Conservation (phyloP, 2,888 invertebrate genomes). For the Branchipolynoe longqiensis region DNA sequence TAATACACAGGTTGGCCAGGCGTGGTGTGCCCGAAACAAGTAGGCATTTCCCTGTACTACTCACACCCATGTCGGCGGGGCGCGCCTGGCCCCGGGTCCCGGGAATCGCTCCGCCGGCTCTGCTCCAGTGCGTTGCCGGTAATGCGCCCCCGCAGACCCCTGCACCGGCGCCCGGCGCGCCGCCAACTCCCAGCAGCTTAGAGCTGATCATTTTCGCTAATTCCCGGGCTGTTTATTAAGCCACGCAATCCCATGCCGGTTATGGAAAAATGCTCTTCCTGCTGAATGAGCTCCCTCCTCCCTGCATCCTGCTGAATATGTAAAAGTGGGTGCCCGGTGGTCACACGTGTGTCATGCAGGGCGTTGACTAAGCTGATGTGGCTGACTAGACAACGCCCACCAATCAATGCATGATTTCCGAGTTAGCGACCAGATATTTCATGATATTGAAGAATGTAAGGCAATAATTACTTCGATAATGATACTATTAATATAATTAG, state of each 20-base stretch:
- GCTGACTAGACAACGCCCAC: no score
- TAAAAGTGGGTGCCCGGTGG: constrained; percentile 12
- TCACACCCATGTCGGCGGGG: not conserved
- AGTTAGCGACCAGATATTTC: no score
- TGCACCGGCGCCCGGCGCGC: not conserved
- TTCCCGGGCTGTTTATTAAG: constrained; percentile 45
- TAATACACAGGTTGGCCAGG: no score
- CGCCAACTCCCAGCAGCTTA: constrained; percentile 26
- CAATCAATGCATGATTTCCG: no score
- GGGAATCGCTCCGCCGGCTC: not conserved
- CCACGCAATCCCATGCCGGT: constrained; percentile 29
- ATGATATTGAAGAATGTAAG: no score
- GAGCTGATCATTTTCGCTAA: constrained; percentile 39
- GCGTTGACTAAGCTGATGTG: no score
- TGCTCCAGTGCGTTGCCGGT: not conserved
- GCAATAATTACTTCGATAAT: no score
- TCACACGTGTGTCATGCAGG: no score
- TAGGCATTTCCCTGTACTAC: constrained; percentile 15
- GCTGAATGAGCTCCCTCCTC: no score
- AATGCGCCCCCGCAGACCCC: constrained; percentile 29
- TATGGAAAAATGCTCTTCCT: constrained; percentile 19
- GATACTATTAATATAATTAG: no score
- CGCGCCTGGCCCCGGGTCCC: not conserved
- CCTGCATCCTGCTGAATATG: constrained; percentile 38
- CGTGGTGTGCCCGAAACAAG: not conserved